Percentiles rank a stretch among this genome's conserved stretches.
These are phyloP conservation scores for Taphrorychus bicolor DNA, from an alignment of 2,888 invertebrate genomes.

Conservation along the genomic window DNA sequence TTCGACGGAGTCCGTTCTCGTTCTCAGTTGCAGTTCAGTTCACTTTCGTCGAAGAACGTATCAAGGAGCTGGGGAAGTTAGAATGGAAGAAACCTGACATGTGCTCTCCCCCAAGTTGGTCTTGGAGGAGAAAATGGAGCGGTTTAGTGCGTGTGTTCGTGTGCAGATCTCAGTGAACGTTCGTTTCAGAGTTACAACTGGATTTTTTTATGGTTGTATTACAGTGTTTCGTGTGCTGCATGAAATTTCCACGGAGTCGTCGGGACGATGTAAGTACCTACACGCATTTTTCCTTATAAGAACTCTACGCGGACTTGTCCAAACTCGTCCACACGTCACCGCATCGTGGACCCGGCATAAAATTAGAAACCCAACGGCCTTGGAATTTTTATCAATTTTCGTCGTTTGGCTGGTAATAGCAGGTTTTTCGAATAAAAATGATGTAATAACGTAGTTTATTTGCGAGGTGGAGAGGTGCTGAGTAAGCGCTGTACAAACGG, in stretches of 20 bases:
- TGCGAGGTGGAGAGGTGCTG: background rate
- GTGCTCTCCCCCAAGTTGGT: constrained; percentile 1
- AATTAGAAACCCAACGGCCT: constrained; percentile 31
- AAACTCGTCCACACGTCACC: too few species aligned
- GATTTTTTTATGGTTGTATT: background rate
- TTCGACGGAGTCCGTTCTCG: constrained; percentile 21
- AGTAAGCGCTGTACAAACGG: background rate
- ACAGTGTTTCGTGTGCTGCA: constrained; percentile 6
- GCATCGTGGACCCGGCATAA: background rate
- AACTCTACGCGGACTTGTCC: background rate
- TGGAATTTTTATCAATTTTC: constrained; percentile 34
- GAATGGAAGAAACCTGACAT: background rate
- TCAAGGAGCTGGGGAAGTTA: constrained; percentile 7
- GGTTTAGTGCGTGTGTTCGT: constrained; percentile 27
- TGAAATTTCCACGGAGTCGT: background rate
- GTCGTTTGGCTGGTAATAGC: constrained; percentile 20
- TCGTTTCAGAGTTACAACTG: background rate
- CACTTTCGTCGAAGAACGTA: constrained; percentile 17
- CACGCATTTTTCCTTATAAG: background rate
- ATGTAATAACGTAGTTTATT: constrained; percentile 10
- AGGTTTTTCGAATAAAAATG: constrained; percentile 24
- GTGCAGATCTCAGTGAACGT: constrained; percentile 18
- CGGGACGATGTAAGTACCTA: constrained; percentile 12
- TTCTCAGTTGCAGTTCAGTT: constrained; percentile 28
- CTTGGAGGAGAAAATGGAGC: background rate